Conservation (phyloP, 1,140 invertebrate species). For the Drosophila varians region DNA sequence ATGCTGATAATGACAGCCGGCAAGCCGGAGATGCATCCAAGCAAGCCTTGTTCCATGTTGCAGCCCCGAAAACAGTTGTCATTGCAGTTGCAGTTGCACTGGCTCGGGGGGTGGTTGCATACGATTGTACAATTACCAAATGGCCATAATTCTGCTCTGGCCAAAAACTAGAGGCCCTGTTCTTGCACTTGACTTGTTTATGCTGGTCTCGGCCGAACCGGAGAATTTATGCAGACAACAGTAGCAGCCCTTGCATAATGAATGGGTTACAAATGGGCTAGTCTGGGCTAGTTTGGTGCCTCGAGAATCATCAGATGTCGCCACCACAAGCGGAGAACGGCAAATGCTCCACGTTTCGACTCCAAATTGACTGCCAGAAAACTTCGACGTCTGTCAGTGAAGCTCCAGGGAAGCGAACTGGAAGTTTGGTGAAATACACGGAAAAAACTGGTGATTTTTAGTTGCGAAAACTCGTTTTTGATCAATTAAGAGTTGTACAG, state of each 20-base stretch:
- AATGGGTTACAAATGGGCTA: constrained; percentile 32
- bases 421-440: constrained; percentile 2
- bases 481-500: too few relatives aligned
- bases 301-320: constrained; percentile 29
- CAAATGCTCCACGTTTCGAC: constrained; percentile 4
- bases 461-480: too few relatives aligned
- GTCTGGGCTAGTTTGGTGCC: constrained; percentile 5
- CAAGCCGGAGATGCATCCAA: not conserved
- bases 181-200: constrained; percentile 68
- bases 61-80: constrained; percentile 38
- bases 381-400: constrained; percentile 45
- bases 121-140: constrained; percentile 63
- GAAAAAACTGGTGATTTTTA: not conserved
- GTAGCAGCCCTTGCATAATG: constrained; percentile 53
- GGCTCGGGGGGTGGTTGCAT: constrained; percentile 11
- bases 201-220: constrained; percentile 21
- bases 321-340: constrained; percentile 11
- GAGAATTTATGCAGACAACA: constrained; percentile 50
- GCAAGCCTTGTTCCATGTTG: constrained; percentile 14
- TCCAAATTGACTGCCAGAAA: constrained; percentile 54
- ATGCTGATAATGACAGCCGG: constrained; percentile 15
- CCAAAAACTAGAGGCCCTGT: constrained; percentile 38
- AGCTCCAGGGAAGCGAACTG: constrained; percentile 22
- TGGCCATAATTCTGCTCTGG: constrained; percentile 48
- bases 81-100: constrained; percentile 14